Evolutionary conservation across 2,888 invertebrate genomes (phyloP), one percentile per base, ranked within the genome.

Genomic region (Ormyrus thymus): DNA sequence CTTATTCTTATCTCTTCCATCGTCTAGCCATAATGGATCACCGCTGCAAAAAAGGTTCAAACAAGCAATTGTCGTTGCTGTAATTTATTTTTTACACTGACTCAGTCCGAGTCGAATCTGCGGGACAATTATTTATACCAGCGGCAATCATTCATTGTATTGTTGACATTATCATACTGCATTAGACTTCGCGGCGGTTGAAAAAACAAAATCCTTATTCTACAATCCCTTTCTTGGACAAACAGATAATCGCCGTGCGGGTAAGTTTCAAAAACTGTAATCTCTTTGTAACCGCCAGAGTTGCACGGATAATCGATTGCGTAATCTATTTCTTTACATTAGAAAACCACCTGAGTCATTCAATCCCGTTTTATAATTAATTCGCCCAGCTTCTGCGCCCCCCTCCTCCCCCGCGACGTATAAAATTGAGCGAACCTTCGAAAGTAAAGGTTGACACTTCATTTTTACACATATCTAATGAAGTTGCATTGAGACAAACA

Each of bases 301-400:
- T 15, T 7, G 48, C 61, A 53, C 13, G 48, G 72, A 73, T 74
- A 74, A 74, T 65, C 66, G n/a, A 66, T 74, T 74, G 50, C 65
- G n/a, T 15, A 74, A 74, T 74, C 58, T 10, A 29, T 58, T 74
- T 74, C 58, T 46, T 65, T 50, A 66, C 65, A 65, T 66, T 74
- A 58, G 51, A 45, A 66, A 74, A 74, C 50, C 65, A 48, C 65
- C 43, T 50, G 50, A 74, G 64, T 74, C 64, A 73, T 73, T 73
- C 65, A 58, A 66, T 74, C 65, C 13, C 6, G 66, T 74, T 74
- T 66, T 66, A n/a, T 65, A 74, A 74, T 74, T 58, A 74, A 74
- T 66, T 48, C 51, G 58, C 58, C 9, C 29, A 13, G n/a, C 29
- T 13, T 15, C 5, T 70, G 13, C 50, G 29, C 46, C 59, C 53